Base-by-base conservation (phyloP, 1,140 invertebrate genomes). In the Drosophila guanche region DNA sequence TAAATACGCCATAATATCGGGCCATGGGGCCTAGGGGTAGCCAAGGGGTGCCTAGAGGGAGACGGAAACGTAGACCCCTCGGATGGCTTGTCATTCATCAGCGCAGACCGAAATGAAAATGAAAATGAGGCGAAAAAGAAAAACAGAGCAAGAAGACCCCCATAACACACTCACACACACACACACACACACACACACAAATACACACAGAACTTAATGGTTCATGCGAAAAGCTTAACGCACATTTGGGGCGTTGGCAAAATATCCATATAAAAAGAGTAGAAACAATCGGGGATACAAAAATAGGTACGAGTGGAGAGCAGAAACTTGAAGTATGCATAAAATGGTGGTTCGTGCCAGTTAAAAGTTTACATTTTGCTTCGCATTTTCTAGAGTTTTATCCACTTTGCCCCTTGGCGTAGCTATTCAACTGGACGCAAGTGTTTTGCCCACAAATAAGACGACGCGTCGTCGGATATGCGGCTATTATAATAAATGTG, bases 71-170 rank as follows among this genome's bases (percentile, higher is more conserved):
- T 20, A 20, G 27, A 37, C 33, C 61, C 59, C 74, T 79, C 81
- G 33, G 71, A 81, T 85, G 73, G 81, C 60, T 66, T 85, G 83
- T 88, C 81, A 85, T 85, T 85, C 81, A 85, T 85, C 81, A 86
- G 81, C 40, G 63, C 71, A 63, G 60, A 54, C 54, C 10, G 33
- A 37, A 37, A 37, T 37, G 33, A 37, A 77, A 85, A 88, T 86
- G 63, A 70, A 86, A 85, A 86, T 77, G 81, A 74, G 81, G 50
- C 58, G 47, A 57, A 73, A 55, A 56, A 56, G n/a, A 27, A 16
- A 37, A 55, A 53, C 50, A 50, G 25, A 71, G 46, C 33, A 56
- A 62, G 74, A 79, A 46, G 29, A 2, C 29, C 29, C 29, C 8
- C 29, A 8, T 8, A 33, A 8, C 55, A 42, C 51, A 46, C 43